Percentiles rank a stretch among this genome's conserved stretches.
Evolutionary conservation across 2,113 vertebrate genomes (phyloP).

Genomic region (Thryonomys swinderianus): DNA sequence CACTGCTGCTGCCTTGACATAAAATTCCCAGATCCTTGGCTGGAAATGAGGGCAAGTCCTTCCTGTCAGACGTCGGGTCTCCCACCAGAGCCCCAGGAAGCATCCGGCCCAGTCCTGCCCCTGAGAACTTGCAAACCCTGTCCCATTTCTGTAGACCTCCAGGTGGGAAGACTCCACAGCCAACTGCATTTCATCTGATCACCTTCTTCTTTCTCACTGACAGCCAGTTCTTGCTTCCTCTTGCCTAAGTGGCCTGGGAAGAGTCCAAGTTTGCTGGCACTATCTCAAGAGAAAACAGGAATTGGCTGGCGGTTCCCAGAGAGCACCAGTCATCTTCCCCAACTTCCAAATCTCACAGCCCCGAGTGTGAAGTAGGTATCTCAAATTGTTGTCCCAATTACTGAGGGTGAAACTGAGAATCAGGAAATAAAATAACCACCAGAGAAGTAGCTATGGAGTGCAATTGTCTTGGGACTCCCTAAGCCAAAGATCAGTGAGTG

Average conservation of each 20-base stretch:
- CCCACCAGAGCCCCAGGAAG: background rate
- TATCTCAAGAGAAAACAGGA: constrained; percentile 14
- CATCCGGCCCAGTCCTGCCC: background rate
- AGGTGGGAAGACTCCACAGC: background rate
- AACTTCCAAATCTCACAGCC: background rate
- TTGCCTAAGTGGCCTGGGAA: background rate
- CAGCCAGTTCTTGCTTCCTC: constrained; percentile 16
- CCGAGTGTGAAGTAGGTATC: background rate
- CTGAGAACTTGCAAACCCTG: background rate
- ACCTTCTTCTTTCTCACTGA: background rate
- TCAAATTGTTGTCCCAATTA: background rate
- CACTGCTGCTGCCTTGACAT: background rate
- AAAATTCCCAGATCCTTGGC: background rate
- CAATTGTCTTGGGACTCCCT: background rate
- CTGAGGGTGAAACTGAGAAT: background rate
- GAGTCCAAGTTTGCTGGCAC: background rate
- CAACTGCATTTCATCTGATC: background rate
- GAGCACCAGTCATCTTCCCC: background rate
- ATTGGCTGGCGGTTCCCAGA: background rate
- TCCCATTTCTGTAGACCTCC: background rate
- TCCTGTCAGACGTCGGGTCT: rapidly evolving
- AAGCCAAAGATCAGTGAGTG: background rate
- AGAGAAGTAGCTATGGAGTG: background rate
- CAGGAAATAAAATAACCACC: background rate
- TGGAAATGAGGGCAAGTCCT: background rate